Base-by-base conservation (phyloP, 2,888 invertebrate species). In the Cataglyphis altisquamis region DNA sequence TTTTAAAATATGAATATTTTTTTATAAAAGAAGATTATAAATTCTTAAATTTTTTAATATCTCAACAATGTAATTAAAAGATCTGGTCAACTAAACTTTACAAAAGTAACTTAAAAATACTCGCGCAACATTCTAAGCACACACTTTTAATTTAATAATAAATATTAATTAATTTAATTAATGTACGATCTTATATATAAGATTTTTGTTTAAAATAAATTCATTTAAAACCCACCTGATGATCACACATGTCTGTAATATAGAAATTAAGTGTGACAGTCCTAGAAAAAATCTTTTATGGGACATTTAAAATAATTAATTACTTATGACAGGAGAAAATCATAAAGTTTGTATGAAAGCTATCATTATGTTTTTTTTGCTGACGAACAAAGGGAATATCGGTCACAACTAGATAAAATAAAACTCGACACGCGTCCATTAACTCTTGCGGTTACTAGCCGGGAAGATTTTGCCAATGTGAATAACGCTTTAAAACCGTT, bases 401-500 rank as follows among this genome's bases (percentile, higher is more conserved):
- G 77, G 77, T 82, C 77, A 67, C 77, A 70, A 78, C 78, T 78
- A 63, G 80, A 63, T 62, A 41, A 62, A 55, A 52, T 68, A 25
- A 55, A 78, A 82, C 64, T 82, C 77, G 48, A 52, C 60, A 36
- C 52, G 70, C 39, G 55, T 64, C 36, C 62, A 83, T 83, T 80
- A 82, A 62, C 67, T 81, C 62, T 48, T 82, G 25, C 67, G 64
- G 32, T 80, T 48, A 80, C 80, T 67, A 67, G 55, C 52, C 39
- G 62, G 83, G 45, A 80, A n/a, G 62, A 39, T 67, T 68, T 52
- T 32, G 57, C 60, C 67, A 63, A 63, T 84, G 80, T 52, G 83
- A 87, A 82, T 64, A 80, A 68, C 74, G 88, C 81, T 57, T 87
- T 87, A 78, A 83, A 83, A 86, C n/a, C 21, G 10, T 48, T 57